These are phyloP conservation scores for Eumaeus atala DNA, from an alignment of 1,140 invertebrate species.

Conservation along the genomic window DNA sequence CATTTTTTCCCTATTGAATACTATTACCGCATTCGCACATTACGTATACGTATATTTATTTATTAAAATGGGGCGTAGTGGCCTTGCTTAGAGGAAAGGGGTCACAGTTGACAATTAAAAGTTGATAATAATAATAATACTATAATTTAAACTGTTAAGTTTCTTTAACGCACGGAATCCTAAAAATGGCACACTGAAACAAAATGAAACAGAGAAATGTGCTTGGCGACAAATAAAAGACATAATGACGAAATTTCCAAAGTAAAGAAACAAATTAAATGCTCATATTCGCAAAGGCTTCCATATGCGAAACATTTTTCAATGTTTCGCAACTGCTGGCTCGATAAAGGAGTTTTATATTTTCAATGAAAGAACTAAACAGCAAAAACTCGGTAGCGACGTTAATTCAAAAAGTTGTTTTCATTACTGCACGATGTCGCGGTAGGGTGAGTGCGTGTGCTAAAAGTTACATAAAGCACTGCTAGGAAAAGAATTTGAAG, in stretches of 20 bases:
- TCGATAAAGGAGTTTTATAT: constrained; percentile 55
- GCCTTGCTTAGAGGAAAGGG: no score
- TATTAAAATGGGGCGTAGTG: no score
- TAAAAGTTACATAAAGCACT: constrained; percentile 55
- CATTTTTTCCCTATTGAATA: no score
- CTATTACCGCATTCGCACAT: no score
- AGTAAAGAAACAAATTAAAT: constrained; percentile 24
- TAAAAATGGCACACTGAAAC: no score
- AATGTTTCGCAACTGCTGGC: constrained; percentile 43
- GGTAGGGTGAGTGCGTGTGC: constrained; percentile 39
- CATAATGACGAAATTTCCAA: constrained; percentile 5
- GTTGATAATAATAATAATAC: no score
- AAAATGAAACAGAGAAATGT: not conserved
- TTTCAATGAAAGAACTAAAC: constrained; percentile 59
- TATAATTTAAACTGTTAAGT: no score
- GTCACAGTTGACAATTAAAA: no score
- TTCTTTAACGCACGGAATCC: no score
- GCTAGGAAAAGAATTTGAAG: constrained; percentile 61
- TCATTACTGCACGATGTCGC: constrained; percentile 56
- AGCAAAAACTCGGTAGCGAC: constrained; percentile 57
- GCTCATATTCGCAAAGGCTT: constrained; percentile 33
- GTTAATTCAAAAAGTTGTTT: constrained; percentile 71
- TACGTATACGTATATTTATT: no score
- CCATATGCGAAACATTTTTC: constrained; percentile 39
- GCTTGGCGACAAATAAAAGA: not conserved